These are phyloP conservation scores for Trissoscelio sp. DNA, from an alignment of 2,888 invertebrate species.

Conservation along the genomic window DNA sequence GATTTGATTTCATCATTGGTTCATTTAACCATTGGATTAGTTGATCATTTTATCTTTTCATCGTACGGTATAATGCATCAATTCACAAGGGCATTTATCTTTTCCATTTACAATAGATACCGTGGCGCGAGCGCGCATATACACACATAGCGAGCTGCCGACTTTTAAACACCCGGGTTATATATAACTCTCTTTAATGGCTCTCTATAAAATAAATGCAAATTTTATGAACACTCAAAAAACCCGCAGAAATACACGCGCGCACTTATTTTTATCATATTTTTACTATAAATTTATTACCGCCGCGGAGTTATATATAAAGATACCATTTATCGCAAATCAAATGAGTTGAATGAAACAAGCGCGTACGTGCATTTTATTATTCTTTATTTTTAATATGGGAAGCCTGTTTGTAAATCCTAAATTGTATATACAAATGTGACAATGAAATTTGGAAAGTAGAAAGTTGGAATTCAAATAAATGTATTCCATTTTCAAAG, in stretches of 20 bases:
- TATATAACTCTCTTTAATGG: conserved; percentile 59
- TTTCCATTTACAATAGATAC: conserved; percentile 58
- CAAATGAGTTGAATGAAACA: conserved; percentile 7
- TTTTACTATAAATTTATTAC: conserved; percentile 50
- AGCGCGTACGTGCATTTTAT: conserved; percentile 1
- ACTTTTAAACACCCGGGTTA: conserved; percentile 55
- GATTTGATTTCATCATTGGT: conserved; percentile 67
- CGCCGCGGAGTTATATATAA: conserved; percentile 16
- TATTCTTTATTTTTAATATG: conserved; percentile 3
- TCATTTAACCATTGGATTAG: conserved; percentile 64
- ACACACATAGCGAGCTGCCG: neutral
- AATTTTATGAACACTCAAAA: conserved; percentile 60
- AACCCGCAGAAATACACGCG: conserved; percentile 5
- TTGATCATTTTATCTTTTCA: conserved; percentile 64
- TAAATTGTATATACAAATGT: too few relatives aligned
- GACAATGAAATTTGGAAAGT: too few relatives aligned
- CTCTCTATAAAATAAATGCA: conserved; percentile 63
- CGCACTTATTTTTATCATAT: conserved; percentile 47
- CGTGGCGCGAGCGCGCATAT: neutral
- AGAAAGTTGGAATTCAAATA: too few relatives aligned
- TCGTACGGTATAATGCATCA: conserved; percentile 58
- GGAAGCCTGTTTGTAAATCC: too few relatives aligned
- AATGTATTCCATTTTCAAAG: too few relatives aligned
- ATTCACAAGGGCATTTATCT: conserved; percentile 60
- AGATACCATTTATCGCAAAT: conserved; percentile 22